A percentile compares a stretch with the other conserved stretches of the same genome.
Evolutionary conservation across 2,888 invertebrate species (phyloP).

Genomic region (Andrena trimmerana): DNA sequence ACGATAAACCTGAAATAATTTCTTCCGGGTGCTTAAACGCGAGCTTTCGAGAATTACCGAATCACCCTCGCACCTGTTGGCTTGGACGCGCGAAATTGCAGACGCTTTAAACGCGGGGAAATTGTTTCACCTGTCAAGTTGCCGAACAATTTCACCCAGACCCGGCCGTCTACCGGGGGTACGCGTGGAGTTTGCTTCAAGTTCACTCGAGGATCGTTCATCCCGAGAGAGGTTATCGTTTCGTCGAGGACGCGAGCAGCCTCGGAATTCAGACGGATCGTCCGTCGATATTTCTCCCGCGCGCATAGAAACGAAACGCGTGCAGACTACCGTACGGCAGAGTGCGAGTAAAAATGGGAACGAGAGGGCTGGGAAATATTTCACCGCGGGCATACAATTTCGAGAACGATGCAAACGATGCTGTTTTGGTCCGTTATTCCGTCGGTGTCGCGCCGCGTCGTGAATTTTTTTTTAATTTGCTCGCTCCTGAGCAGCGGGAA

Average conservation of each 20-base stretch:
- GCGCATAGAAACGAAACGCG: constrained; percentile 3
- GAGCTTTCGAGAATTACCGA: constrained; percentile 38
- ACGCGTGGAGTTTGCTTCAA: constrained; percentile 15
- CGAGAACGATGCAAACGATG: constrained; percentile 31
- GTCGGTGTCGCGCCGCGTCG: neutral
- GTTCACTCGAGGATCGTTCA: constrained; percentile 20
- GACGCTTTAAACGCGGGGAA: constrained; percentile 25
- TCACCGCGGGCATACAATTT: constrained; percentile 36
- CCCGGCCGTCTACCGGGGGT: constrained; percentile 20
- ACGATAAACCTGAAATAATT: constrained; percentile 23
- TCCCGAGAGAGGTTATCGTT: constrained; percentile 37
- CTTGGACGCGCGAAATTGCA: constrained; percentile 14
- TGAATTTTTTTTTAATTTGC: constrained; percentile 23
- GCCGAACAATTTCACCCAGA: constrained; percentile 34
- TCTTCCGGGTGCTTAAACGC: neutral
- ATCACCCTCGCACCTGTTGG: constrained; percentile 57
- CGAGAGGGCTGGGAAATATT: constrained; percentile 31
- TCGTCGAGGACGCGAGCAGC: constrained; percentile 29
- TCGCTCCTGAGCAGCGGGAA: neutral
- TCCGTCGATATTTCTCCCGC: constrained; percentile 9
- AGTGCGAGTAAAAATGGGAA: constrained; percentile 14
- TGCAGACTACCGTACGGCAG: neutral
- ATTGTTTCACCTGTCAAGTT: constrained; percentile 50
- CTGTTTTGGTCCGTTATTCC: constrained; percentile 26
- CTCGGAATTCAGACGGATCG: constrained; percentile 6